Evolutionary conservation across 2,888 invertebrate species (phyloP).

Genomic region (Drosophila seclusa): DNA sequence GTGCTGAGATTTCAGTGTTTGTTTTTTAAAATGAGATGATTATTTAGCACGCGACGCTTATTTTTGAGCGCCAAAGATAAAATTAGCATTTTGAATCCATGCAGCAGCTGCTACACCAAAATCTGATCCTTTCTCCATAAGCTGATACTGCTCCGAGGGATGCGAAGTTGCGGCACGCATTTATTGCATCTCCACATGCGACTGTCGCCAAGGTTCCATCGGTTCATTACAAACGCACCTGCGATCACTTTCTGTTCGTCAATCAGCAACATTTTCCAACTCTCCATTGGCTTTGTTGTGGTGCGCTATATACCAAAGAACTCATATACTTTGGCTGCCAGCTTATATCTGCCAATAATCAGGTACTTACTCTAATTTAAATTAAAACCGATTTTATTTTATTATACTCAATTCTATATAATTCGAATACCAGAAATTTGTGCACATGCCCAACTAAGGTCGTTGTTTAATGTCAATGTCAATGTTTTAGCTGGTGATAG

Average conservation of each 20-base stretch:
- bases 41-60: slow-evolving; percentile 53
- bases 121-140: slow-evolving; percentile 22
- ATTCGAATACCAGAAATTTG: too few relatives aligned
- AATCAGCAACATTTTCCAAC: background rate
- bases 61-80: slow-evolving; percentile 53
- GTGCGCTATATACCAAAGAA: slow-evolving; percentile 90
- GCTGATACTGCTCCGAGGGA: slow-evolving; percentile 33
- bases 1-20: slow-evolving; percentile 40
- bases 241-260: slow-evolving; percentile 93
- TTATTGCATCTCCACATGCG: slow-evolving; percentile 95
- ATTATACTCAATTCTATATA: slow-evolving; percentile 61
- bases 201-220: slow-evolving; percentile 20
- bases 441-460: slow-evolving; percentile 89
- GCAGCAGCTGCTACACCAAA: slow-evolving; percentile 12
- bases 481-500: slow-evolving; percentile 95
- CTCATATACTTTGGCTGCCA: slow-evolving; percentile 96
- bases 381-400: too few relatives aligned
- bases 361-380: slow-evolving; percentile 56
- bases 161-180: slow-evolving; percentile 87
- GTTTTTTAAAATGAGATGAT: slow-evolving; percentile 52
- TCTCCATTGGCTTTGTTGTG: slow-evolving; percentile 90
- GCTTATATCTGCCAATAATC: slow-evolving; percentile 88
- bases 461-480: slow-evolving; percentile 90
- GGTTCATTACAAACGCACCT: slow-evolving; percentile 95
- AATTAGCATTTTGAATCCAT: slow-evolving; percentile 63